A percentile compares a stretch with the other conserved stretches of the same genome.
Conservation (phyloP, 2,888 invertebrate species). For the Acanthacorydalis orientalis region DNA sequence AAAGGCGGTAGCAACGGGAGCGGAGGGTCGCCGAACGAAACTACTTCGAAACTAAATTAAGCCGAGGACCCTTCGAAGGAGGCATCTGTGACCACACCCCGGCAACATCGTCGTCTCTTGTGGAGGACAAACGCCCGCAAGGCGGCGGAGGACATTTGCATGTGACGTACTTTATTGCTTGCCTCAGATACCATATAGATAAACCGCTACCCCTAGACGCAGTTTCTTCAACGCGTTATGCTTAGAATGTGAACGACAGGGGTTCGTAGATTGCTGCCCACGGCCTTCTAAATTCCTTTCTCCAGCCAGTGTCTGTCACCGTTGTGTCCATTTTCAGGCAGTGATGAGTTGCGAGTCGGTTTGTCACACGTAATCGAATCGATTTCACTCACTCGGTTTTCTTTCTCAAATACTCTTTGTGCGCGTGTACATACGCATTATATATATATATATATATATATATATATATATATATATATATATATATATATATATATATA, state of each 20-base stretch:
- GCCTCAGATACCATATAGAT: neutral
- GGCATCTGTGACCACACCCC: slow-evolving; percentile 31
- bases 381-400: too few species aligned
- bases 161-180: slow-evolving; percentile 31
- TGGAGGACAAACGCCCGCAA: neutral
- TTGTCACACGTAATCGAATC: too few species aligned
- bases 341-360: too few species aligned
- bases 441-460: neutral
- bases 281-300: too few species aligned
- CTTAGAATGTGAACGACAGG: too few species aligned
- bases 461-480: neutral
- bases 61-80: slow-evolving; percentile 20
- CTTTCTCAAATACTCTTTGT: too few species aligned
- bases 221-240: too few species aligned
- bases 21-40: slow-evolving; percentile 10
- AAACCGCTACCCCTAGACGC: too few species aligned
- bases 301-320: too few species aligned
- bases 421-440: too few species aligned
- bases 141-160: slow-evolving; percentile 24
- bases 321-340: too few species aligned
- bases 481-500: neutral
- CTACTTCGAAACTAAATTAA: slow-evolving; percentile 30
- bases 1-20: neutral
- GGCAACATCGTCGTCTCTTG: slow-evolving; percentile 18
- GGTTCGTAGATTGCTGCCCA: too few species aligned